Conservation (phyloP, 2,797 vertebrate species). For the Falco columbarius region DNA sequence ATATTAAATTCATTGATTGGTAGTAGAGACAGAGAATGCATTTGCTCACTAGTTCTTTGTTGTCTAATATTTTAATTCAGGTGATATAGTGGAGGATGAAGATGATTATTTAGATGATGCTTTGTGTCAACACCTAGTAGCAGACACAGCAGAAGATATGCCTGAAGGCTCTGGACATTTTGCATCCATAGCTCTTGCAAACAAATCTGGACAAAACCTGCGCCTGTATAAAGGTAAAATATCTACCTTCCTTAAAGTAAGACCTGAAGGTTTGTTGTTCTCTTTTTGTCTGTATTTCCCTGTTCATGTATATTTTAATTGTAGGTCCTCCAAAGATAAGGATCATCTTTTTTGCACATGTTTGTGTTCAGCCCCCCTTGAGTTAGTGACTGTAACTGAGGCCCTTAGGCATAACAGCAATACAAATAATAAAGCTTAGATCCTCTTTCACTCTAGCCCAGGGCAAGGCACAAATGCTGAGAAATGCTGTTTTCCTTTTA, state of each 20-base stretch:
- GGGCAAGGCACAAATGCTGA: neutral
- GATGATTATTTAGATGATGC: constrained; percentile 77
- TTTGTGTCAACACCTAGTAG: constrained; percentile 53
- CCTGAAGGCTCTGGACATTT: neutral
- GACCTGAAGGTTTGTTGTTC: neutral
- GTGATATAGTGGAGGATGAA: constrained; percentile 81
- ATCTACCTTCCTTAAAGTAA: neutral
- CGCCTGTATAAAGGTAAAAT: constrained; percentile 72
- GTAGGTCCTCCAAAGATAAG: neutral
- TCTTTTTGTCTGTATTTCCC: neutral
- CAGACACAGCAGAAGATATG: constrained; percentile 60
- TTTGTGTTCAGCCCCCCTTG: neutral
- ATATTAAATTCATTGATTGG: neutral
- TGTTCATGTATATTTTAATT: neutral
- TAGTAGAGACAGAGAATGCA: neutral
- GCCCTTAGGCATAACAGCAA: neutral
- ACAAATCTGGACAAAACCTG: constrained; percentile 61
- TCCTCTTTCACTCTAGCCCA: neutral
- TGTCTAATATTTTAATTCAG: constrained; percentile 54
- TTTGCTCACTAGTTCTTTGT: neutral
- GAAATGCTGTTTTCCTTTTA: neutral
- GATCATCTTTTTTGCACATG: neutral
- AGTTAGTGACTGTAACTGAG: neutral
- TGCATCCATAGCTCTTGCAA: neutral
- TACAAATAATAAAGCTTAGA: neutral